Base-by-base conservation (phyloP, 2,113 vertebrate genomes). In the Oryzias celebensis region DNA sequence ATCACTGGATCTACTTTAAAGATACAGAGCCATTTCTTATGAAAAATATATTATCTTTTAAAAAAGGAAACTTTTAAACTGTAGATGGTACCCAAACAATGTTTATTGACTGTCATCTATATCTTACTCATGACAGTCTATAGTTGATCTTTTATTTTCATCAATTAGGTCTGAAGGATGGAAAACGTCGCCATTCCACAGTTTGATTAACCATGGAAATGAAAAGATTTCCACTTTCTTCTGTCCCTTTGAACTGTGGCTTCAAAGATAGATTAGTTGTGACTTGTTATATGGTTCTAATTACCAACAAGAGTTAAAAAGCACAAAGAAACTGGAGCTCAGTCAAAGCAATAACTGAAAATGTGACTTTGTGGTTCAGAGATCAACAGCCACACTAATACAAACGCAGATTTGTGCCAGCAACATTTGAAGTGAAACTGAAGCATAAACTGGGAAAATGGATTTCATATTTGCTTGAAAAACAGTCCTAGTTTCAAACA, bases 241-340 rank as follows among this genome's bases (percentile, higher is more conserved):
- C 5, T 55, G 47, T 64, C 22, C 17, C 80, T 85, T 81, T 81
- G 73, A 81, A 83, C 55, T 77, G 44, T 54, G 14, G 18, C 78
- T 81, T 85, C 69, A 80, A 75, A 85, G 67, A 20, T 45, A 64
- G 59, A 65, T 53, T 55, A 2, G 48, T 68, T 23, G 26, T 2
- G 59, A 45, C 75, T 76, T 28, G 58, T 69, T 71, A 26, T 46
- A 44, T 65, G 60, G 58, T 59, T 1, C 7, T 48, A 49, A 81
- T 71, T 51, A 52, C 17, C 72, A 20, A 67, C 54, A 50, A 1
- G 50, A 52, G 44, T 59, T 41, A 60, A 66, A 56, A 10, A 45
- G 24, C 50, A 83, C 48, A 75, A 75, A 66, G 14, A 61, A 43
- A 15, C 36, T 23, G 22, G 49, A 16, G 42, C 24, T 24, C 53